Evolutionary conservation across 2,888 invertebrate genomes (phyloP).

Genomic region (Mongoloraphidia duomilia): DNA sequence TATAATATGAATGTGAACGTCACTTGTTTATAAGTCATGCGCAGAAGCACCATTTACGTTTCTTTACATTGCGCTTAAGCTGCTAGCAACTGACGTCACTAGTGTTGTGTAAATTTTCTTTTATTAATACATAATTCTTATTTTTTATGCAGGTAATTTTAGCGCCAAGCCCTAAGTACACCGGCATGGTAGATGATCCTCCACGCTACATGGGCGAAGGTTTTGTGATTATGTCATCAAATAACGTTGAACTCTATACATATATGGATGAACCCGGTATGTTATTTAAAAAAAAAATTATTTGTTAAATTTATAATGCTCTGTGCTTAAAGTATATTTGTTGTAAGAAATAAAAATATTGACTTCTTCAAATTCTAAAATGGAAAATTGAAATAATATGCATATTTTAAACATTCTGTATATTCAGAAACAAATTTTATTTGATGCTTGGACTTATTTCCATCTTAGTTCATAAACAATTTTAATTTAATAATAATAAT

Average conservation of each 20-base stretch:
- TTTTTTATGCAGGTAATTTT: constrained; percentile 48
- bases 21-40: no score
- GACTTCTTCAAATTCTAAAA: no score
- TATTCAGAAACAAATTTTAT: no score
- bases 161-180: constrained; percentile 92
- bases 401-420: no score
- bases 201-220: constrained; percentile 98
- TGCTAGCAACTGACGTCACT: no score
- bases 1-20: no score
- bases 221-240: constrained; percentile 91
- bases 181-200: constrained; percentile 84
- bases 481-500: neutral
- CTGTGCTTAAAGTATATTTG: neutral
- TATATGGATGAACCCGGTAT: constrained; percentile 92
- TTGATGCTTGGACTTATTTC: no score
- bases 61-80: no score
- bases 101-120: no score
- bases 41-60: no score
- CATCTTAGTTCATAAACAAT: neutral
- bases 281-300: neutral
- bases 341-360: no score
- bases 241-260: constrained; percentile 87
- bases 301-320: neutral
- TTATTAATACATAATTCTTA: constrained; percentile 8
- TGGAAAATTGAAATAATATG: no score